Evolutionary conservation across 64 coral and sea anemone genomes (phyloP).

Genomic region (Platygyra sinensis): DNA sequence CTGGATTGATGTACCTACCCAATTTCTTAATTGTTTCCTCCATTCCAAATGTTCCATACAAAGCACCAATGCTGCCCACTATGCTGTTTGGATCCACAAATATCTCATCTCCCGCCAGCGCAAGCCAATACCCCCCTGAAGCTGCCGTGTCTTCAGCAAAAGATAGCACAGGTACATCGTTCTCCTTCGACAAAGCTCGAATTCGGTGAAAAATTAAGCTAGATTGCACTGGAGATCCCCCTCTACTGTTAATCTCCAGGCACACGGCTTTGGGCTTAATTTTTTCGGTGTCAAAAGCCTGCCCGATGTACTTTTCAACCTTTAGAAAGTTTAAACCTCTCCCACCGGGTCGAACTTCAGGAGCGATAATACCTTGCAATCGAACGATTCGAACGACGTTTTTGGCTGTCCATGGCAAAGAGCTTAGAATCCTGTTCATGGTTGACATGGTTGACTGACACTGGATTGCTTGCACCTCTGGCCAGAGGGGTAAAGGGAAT

Average conservation of each 20-base stretch:
- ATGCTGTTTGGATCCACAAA: slow-evolving; percentile 79
- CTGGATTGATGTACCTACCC: slow-evolving; percentile 40
- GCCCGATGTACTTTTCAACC: slow-evolving; percentile 72
- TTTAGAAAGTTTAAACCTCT: slow-evolving; percentile 56
- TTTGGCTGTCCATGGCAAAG: slow-evolving; percentile 31
- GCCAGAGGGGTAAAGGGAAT: no score
- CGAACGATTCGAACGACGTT: slow-evolving; percentile 86
- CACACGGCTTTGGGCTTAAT: slow-evolving; percentile 90
- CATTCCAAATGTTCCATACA: slow-evolving; percentile 66
- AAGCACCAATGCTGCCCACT: slow-evolving; percentile 75
- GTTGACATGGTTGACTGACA: neutral
- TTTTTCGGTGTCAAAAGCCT: slow-evolving; percentile 82
- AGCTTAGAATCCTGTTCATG: slow-evolving; percentile 29
- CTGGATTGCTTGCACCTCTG: neutral
- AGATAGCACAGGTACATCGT: slow-evolving; percentile 68
- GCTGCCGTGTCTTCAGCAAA: slow-evolving; percentile 77
- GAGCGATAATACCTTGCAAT: slow-evolving; percentile 58
- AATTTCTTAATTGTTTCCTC: slow-evolving; percentile 85
- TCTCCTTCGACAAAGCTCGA: slow-evolving; percentile 53
- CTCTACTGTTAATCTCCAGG: slow-evolving; percentile 78
- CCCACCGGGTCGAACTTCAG: neutral
- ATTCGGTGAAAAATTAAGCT: slow-evolving; percentile 84
- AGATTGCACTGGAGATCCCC: slow-evolving; percentile 74
- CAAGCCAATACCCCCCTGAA: slow-evolving; percentile 83
- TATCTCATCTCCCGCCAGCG: slow-evolving; percentile 85